A percentile compares a stretch with the other conserved stretches of the same genome.
These are phyloP conservation scores for Valencia hispanica DNA, from an alignment of 2,797 vertebrate species.

Conservation along the genomic window DNA sequence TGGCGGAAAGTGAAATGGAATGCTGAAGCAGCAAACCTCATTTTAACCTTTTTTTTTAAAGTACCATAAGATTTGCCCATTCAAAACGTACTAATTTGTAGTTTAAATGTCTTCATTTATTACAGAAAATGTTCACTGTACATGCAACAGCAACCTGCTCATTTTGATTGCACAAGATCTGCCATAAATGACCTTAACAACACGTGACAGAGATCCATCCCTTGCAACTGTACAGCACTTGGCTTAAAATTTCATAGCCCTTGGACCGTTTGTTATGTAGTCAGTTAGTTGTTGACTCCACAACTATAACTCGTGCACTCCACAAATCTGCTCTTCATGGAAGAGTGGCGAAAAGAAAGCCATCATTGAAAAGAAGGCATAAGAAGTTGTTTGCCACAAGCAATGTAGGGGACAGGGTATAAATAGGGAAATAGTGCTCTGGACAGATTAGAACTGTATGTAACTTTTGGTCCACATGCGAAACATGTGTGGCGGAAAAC, in stretches of 20 bases:
- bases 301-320: too few relatives aligned
- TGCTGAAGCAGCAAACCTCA: conserved; percentile 7
- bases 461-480: background rate
- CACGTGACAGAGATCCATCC: conserved; percentile 29
- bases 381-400: background rate
- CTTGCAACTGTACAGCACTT: conserved; percentile 22
- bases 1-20: conserved; percentile 20
- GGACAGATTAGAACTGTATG: background rate
- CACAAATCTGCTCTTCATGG: too few relatives aligned
- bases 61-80: background rate
- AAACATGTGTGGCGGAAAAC: background rate
- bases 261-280: background rate
- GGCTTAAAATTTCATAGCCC: background rate
- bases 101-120: background rate
- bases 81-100: background rate
- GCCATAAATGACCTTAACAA: conserved; percentile 17
- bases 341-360: too few relatives aligned
- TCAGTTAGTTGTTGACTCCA: too few relatives aligned
- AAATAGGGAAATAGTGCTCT: background rate
- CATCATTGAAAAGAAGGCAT: too few relatives aligned
- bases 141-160: background rate
- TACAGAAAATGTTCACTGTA: background rate
- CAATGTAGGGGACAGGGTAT: too few relatives aligned
- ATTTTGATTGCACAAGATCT: background rate
- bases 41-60: conserved; percentile 4